phyloP scores from a whole-genome alignment of 2,888 invertebrate species.

The Sabatieria punctata region DNA sequence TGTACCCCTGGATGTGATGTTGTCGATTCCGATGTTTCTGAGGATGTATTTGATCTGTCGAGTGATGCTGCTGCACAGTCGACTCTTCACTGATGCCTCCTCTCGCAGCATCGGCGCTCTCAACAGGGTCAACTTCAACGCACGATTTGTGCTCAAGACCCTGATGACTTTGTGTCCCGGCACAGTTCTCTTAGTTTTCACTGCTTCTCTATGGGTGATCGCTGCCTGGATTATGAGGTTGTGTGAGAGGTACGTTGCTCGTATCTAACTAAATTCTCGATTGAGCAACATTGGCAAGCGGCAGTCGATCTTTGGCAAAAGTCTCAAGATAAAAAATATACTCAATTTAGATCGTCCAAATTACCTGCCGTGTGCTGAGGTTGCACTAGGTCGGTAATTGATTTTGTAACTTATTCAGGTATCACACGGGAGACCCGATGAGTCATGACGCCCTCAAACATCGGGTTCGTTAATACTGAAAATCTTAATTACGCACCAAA shows the following conservation, averaged over 20 bases:
- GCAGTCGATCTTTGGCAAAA: background rate
- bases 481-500: no score
- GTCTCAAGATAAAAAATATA: background rate
- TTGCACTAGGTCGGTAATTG: no score
- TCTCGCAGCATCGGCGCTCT: slow-evolving; percentile 45
- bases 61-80: slow-evolving; percentile 97
- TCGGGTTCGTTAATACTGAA: no score
- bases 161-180: slow-evolving; percentile 99
- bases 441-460: slow-evolving; percentile 11
- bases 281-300: background rate
- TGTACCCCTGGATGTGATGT: slow-evolving; percentile 86
- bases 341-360: background rate
- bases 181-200: slow-evolving; percentile 92
- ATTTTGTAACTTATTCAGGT: background rate
- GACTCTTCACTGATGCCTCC: slow-evolving; percentile 96
- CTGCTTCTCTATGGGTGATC: slow-evolving; percentile 98
- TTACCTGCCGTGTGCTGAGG: background rate
- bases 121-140: slow-evolving; percentile 65
- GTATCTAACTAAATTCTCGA: background rate
- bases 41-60: slow-evolving; percentile 96
- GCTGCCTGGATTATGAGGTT: slow-evolving; percentile 96
- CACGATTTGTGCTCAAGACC: slow-evolving; percentile 84
- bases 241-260: slow-evolving; percentile 72
- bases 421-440: slow-evolving; percentile 7
- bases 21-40: slow-evolving; percentile 98